phyloP scores from a whole-genome alignment of 2,797 vertebrate genomes.

The Gephyroberyx darwinii region DNA sequence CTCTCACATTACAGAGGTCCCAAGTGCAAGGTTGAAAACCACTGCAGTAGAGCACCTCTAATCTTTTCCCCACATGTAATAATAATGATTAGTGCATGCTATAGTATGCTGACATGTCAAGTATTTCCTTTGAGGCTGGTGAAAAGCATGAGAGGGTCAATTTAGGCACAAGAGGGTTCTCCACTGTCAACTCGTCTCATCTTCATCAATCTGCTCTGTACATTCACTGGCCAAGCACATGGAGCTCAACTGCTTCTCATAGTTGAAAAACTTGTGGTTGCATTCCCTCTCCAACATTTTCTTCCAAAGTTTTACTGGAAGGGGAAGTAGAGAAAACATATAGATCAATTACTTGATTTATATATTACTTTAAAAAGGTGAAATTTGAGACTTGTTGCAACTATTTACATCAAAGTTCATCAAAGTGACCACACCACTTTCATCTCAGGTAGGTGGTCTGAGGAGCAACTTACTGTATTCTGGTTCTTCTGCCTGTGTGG shows the following conservation, averaged over 20 bases:
- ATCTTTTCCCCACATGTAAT: constrained; percentile 1
- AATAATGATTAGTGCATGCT: background rate
- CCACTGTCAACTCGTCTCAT: constrained; percentile 68
- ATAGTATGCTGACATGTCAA: background rate
- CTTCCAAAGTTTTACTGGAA: constrained; percentile 81
- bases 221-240: constrained; percentile 62
- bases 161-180: constrained; percentile 29
- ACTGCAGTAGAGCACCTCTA: background rate
- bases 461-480: constrained; percentile 86
- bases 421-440: background rate
- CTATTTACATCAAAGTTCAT: too few relatives aligned
- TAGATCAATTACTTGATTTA: background rate
- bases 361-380: too few relatives aligned
- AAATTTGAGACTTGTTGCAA: too few relatives aligned
- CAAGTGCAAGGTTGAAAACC: background rate
- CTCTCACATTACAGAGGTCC: too few relatives aligned
- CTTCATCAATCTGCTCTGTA: constrained; percentile 57
- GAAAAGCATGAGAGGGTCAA: background rate
- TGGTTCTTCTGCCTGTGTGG: constrained; percentile 79
- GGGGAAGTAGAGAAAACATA: constrained; percentile 9
- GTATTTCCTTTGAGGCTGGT: constrained; percentile 26
- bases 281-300: constrained; percentile 80
- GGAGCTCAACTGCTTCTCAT: constrained; percentile 72
- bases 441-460: too few relatives aligned
- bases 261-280: constrained; percentile 74